A percentile compares a stretch with the other conserved stretches of the same genome.
Conservation (phyloP, 2,113 vertebrate species). For the Oncorhynchus kisutch region DNA sequence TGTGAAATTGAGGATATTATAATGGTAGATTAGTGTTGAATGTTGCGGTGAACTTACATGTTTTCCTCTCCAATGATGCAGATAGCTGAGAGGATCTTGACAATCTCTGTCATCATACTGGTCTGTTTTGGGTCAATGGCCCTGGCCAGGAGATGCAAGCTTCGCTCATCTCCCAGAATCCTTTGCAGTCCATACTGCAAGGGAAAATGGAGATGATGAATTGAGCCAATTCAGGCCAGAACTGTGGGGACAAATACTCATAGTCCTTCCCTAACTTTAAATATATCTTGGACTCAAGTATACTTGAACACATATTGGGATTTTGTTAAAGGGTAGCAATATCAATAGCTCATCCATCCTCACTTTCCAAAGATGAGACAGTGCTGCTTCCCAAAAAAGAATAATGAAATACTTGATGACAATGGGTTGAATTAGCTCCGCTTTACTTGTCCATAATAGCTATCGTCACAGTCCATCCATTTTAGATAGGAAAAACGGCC, state of each 20-base stretch:
- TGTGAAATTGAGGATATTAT: not conserved
- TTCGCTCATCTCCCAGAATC: conserved; percentile 90
- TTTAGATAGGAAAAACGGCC: not conserved
- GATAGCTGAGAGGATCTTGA: conserved; percentile 95
- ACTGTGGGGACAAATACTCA: conserved; percentile 60
- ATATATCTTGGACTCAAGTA: conserved; percentile 11
- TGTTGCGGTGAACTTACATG: conserved; percentile 75
- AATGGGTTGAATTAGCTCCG: conserved; percentile 48
- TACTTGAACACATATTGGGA: conserved; percentile 44
- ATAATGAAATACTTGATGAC: conserved; percentile 57
- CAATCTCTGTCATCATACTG: conserved; percentile 95
- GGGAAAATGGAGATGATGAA: conserved; percentile 64
- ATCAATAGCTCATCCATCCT: conserved; percentile 65
- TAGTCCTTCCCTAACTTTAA: conserved; percentile 53
- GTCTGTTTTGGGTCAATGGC: conserved; percentile 94
- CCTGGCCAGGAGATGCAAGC: conserved; percentile 86
- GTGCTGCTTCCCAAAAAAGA: conserved; percentile 46
- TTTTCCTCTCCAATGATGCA: conserved; percentile 96
- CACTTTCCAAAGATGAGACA: conserved; percentile 66
- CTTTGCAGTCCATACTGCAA: conserved; percentile 92
- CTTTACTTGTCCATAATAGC: conserved; percentile 39
- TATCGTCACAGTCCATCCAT: conserved; percentile 10
- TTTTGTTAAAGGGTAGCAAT: conserved; percentile 53
- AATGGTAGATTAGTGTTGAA: not conserved
- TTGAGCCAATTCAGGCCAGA: conserved; percentile 64